phyloP scores from a whole-genome alignment of 2,888 invertebrate species.

The Scrobipalpa costella region DNA sequence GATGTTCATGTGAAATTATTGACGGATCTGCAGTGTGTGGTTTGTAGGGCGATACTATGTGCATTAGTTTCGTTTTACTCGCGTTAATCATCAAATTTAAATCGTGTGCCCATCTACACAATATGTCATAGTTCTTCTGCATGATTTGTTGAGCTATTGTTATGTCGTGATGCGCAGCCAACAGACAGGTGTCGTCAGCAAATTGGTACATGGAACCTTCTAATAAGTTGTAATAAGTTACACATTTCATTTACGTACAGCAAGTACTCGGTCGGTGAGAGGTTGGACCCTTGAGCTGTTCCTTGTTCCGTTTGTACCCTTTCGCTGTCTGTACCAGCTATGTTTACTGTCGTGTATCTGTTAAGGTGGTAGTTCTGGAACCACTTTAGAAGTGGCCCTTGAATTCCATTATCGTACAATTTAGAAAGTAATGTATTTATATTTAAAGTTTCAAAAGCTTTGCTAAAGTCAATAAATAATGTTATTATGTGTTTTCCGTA shows the following conservation, averaged over 20 bases:
- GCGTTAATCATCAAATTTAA: too few relatives aligned
- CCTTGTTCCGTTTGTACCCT: slow-evolving; percentile 7
- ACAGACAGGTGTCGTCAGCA: slow-evolving; percentile 18
- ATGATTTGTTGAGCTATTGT: background rate
- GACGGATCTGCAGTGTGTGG: too few relatives aligned
- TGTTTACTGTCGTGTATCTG: slow-evolving; percentile 19
- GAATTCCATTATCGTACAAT: slow-evolving; percentile 21
- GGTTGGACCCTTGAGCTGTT: slow-evolving; percentile 24
- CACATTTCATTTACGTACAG: slow-evolving; percentile 23
- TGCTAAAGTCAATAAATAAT: slow-evolving; percentile 14
- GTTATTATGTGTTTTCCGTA: slow-evolving; percentile 22
- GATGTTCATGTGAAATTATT: too few relatives aligned
- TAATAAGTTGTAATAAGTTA: slow-evolving; percentile 3
- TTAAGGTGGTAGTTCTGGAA: slow-evolving; percentile 22
- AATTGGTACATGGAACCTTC: slow-evolving; percentile 21
- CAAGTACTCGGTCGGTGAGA: slow-evolving; percentile 3
- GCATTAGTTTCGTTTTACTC: too few relatives aligned
- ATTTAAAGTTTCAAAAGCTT: slow-evolving; percentile 26
- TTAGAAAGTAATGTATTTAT: slow-evolving; percentile 18
- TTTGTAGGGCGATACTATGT: too few relatives aligned
- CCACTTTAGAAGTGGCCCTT: slow-evolving; percentile 22
- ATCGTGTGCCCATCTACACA: slow-evolving; percentile 22
- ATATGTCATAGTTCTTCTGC: slow-evolving; percentile 1
- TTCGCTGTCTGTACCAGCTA: slow-evolving; percentile 3
- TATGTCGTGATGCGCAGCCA: slow-evolving; percentile 2